These are phyloP conservation scores for Cyanoliseus patagonus DNA, from an alignment of 2,113 vertebrate genomes.

Conservation along the genomic window DNA sequence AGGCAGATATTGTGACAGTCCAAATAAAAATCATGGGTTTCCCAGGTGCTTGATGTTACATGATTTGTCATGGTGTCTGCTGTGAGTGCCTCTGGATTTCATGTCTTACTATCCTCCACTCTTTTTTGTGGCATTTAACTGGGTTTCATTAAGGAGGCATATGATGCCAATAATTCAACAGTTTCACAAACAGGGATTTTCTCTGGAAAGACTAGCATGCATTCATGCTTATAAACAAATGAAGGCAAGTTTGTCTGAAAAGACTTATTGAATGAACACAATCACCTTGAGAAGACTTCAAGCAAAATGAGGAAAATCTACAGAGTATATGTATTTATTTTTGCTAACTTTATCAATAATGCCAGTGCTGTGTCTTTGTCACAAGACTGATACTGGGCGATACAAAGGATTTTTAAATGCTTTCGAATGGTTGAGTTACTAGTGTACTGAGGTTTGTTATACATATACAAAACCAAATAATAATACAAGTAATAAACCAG, in stretches of 20 bases:
- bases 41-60: constrained; percentile 22
- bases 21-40: constrained; percentile 21
- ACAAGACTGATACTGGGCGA: not conserved
- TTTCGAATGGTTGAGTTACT: not conserved
- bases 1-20: constrained; percentile 41
- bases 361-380: not conserved
- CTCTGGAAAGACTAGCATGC: not conserved
- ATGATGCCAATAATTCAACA: not conserved
- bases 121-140: not conserved
- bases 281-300: not conserved
- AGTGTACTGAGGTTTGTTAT: not conserved
- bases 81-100: constrained; percentile 8
- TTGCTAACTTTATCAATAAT: not conserved
- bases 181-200: not conserved
- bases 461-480: not conserved
- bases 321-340: not conserved
- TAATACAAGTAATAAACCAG: no score
- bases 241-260: not conserved
- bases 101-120: not conserved
- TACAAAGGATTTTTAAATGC: not conserved
- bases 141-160: not conserved
- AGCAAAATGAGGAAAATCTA: not conserved
- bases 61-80: constrained; percentile 24
- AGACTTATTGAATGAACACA: not conserved
- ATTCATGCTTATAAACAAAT: not conserved